Conservation (phyloP, 2,888 invertebrate species). For the Junonia oenone region DNA sequence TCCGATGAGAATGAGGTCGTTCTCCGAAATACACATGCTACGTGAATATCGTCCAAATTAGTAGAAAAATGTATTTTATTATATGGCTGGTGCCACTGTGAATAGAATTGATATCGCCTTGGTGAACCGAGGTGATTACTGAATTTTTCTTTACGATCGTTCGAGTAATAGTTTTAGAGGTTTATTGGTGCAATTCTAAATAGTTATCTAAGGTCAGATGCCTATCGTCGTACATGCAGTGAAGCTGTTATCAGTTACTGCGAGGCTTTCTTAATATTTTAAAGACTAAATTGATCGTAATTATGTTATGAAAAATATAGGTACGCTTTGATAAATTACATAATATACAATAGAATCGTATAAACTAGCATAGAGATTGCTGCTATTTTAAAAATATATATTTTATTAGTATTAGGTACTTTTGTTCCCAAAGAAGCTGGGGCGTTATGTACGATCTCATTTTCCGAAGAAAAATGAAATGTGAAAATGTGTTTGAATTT, state of each 20-base stretch:
- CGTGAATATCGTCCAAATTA: constrained; percentile 30
- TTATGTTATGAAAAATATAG: too few species aligned
- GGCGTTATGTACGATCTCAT: too few species aligned
- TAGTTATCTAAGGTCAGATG: background rate
- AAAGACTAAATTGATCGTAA: too few species aligned
- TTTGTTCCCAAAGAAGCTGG: too few species aligned
- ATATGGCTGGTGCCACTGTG: background rate
- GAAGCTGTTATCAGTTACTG: background rate
- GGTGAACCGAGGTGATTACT: constrained; percentile 2
- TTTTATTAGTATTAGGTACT: too few species aligned
- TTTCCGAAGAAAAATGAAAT: too few species aligned
- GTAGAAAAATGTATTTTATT: constrained; percentile 6
- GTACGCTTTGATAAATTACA: too few species aligned
- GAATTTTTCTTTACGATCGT: background rate
- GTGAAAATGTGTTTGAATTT: too few species aligned
- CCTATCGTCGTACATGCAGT: background rate
- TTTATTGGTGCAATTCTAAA: background rate
- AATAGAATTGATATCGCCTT: constrained; percentile 11
- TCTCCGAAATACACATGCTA: constrained; percentile 14
- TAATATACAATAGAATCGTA: too few species aligned
- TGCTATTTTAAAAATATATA: too few species aligned
- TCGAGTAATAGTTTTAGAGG: background rate
- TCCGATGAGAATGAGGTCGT: constrained; percentile 29
- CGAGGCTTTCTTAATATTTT: too few species aligned
- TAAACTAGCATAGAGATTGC: too few species aligned